A percentile compares a stretch with the other conserved stretches of the same genome.
Conservation (phyloP, 2,888 invertebrate species). For the Chrysolina oricalcia region DNA sequence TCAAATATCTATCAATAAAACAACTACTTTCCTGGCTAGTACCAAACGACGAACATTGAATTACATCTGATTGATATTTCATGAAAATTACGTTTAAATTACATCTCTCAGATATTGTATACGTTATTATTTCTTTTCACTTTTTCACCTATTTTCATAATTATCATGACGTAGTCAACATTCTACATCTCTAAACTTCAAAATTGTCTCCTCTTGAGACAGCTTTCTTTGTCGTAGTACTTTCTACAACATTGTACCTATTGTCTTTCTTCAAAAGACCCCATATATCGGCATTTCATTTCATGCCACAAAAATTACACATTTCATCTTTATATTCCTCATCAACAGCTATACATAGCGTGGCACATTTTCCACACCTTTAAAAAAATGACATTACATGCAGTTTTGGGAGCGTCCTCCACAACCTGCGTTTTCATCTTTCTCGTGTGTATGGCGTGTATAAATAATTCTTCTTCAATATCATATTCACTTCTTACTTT, state of each 20-base stretch:
- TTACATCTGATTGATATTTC: neutral
- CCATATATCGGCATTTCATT: neutral
- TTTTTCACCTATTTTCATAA: too few species aligned
- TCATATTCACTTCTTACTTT: neutral
- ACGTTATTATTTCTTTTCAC: too few species aligned
- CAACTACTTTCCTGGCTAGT: neutral
- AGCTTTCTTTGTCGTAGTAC: conserved; percentile 5
- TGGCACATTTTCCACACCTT: conserved; percentile 1
- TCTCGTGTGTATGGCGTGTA: too few species aligned
- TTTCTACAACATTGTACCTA: neutral
- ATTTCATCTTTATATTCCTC: neutral
- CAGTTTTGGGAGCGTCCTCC: conserved; percentile 14
- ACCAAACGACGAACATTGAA: neutral
- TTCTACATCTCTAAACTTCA: neutral
- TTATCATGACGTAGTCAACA: neutral
- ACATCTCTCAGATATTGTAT: neutral
- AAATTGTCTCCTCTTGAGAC: neutral
- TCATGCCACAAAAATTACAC: too few species aligned
- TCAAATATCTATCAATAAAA: neutral
- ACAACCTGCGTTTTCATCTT: neutral
- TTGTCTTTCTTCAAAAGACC: neutral
- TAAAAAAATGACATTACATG: neutral
- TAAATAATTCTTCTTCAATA: too few species aligned
- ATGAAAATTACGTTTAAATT: neutral
- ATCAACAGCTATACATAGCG: neutral